Evolutionary conservation across 2,888 invertebrate species (phyloP), one percentile per base, ranked within the genome.

Genomic region (Drosophila tanythrix): DNA sequence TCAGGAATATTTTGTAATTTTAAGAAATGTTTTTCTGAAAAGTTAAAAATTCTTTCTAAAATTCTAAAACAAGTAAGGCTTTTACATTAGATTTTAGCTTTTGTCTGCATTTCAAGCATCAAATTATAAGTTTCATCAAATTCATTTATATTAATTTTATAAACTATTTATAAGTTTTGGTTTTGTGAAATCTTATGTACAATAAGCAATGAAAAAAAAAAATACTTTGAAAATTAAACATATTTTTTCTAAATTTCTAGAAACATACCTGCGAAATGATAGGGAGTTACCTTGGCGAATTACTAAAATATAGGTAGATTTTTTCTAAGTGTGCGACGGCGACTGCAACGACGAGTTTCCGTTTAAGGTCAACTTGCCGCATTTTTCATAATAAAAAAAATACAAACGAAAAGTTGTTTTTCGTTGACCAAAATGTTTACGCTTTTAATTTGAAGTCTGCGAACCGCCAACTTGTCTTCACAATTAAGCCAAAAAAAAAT

Each of bases 361-460:
- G 87, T 90, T 86, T 87, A 87, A 87, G 90, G 87, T 90, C 87
- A 88, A 75, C 80, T 73, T 71, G 84, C 74, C 78, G 83, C 76
- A 78, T 88, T 88, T 90, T 90, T 86, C 90, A 76, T 46, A 1
- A 59, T 74, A 69, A 35, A 52, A 52, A 52, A 52, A 1, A 52
- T 3, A 25, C 15, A 52, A 35, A 59, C 89, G 82, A 82, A 90
- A 89, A 89, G 83, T 83, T 83, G 87, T 67, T 90, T 83, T 81
- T 82, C 79, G 67, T 58, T 82, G 88, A 74, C 89, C 85, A 83
- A 85, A 82, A 89, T 70, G 72, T 70, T 73, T 53, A 25, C 31
- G 33, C 48, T 61, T 25, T 25, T 33, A 38, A 15, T 29, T 50
- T n/a, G 35, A 43, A 55, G 58, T 51, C 55, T 43, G 51, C 55